These are phyloP conservation scores for Drosophila vallismaia DNA, from an alignment of 2,888 invertebrate species.

Conservation along the genomic window DNA sequence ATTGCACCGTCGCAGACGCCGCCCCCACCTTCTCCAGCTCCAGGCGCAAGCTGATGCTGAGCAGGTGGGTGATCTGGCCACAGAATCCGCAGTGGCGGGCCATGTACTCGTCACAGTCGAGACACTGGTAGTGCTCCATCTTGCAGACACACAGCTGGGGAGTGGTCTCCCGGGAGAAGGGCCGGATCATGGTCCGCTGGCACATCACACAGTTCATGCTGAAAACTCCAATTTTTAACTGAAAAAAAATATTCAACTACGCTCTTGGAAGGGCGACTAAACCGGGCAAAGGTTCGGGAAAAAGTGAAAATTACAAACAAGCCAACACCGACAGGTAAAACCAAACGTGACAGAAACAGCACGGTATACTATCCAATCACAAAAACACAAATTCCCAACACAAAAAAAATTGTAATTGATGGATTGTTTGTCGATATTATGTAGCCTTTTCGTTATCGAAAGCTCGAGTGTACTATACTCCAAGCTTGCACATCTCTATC, in stretches of 20 bases:
- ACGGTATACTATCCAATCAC: background rate
- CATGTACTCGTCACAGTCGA: background rate
- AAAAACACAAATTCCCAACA: too few species aligned
- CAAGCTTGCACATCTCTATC: too few species aligned
- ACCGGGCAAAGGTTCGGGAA: background rate
- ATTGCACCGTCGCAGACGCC: background rate
- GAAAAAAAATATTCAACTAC: background rate
- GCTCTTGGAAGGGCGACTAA: background rate
- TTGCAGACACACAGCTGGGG: background rate
- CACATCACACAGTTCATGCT: background rate
- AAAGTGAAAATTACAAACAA: background rate
- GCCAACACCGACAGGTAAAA: background rate
- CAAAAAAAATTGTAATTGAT: too few species aligned
- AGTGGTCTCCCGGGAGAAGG: background rate
- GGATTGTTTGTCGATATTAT: too few species aligned
- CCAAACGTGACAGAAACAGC: background rate
- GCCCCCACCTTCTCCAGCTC: background rate
- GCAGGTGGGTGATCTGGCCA: background rate
- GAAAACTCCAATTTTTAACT: background rate
- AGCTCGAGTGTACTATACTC: too few species aligned
- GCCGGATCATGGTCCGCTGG: background rate
- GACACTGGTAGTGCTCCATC: background rate
- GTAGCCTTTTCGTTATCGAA: too few species aligned
- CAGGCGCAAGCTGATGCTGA: background rate
- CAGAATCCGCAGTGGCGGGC: background rate